Base-by-base conservation (phyloP, 2,888 invertebrate species). In the Noctua pronuba region DNA sequence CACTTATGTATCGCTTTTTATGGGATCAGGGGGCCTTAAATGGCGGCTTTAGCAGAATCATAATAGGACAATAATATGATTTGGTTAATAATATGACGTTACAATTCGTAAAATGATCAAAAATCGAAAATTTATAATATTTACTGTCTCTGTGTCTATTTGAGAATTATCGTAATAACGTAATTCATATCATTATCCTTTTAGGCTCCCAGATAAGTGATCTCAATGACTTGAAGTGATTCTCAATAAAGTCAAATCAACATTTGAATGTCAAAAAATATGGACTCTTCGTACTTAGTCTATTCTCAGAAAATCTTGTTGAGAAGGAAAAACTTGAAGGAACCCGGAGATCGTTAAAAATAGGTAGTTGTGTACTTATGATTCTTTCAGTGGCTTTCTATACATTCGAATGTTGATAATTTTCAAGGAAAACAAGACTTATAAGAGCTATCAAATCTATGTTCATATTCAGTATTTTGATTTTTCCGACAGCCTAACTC, bases 231-330 rank as follows among this genome's bases (percentile, higher is more conserved):
- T 18, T 35, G 44, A 44, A 21, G 5, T 44, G n/a, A 24, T 55
- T 31, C 44, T 31, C 18, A 41, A 28, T 49, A 66, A 46, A n/a
- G 11, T 65, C 24, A 38, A 38, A 58, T 52, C 21, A 46, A 31
- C n/a, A 31, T 46, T 52, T 44, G 7, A 60, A 52, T 79, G n/a
- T 35, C 35, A 58, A n/a, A 10, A 41, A 79, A 66, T 58, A 58
- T 35, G 52, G 28, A 35, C 2, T 35, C 62, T 24, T 38, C 38
- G 24, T 65, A 41, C 64, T n/a, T 52, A 52, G n/a, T 21, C 31
- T n/a, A 38, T 41, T 78, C 35, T 49, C 18, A 66, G 49, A 49
- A 46, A 24, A 35, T 5, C 18, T 70, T 55, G 11, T 28, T 44
- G 11, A 49, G 38, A 49, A 52, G 24, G 72, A 66, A 79, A 71